These are phyloP conservation scores for Cyaniris semiargus DNA, from an alignment of 2,888 invertebrate genomes.

Conservation along the genomic window DNA sequence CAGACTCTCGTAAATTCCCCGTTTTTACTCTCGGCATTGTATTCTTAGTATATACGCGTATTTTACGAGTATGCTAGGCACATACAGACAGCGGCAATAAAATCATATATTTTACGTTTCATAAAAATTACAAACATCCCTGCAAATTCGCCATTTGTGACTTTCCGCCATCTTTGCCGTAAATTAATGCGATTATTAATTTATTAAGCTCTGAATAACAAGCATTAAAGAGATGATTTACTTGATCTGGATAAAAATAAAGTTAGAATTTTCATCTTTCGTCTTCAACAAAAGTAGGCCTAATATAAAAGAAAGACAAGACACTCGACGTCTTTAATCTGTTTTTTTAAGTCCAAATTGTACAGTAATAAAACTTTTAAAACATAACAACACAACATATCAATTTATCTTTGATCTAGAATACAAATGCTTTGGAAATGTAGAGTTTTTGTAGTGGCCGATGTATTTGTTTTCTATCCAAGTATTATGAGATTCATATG, in stretches of 20 bases:
- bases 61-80: neutral
- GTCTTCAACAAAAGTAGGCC: neutral
- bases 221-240: neutral
- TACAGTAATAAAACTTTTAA: too few relatives aligned
- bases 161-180: neutral
- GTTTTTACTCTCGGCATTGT: neutral
- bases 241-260: neutral
- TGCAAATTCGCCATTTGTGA: neutral
- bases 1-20: constrained; percentile 33
- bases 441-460: neutral
- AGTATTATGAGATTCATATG: constrained; percentile 4
- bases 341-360: neutral
- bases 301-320: neutral
- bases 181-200: neutral
- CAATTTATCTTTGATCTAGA: neutral
- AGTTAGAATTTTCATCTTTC: neutral
- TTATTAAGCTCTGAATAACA: neutral
- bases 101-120: constrained; percentile 5
- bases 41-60: neutral
- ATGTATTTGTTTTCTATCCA: constrained; percentile 4
- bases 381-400: too few relatives aligned
- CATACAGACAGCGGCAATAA: neutral
- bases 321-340: neutral
- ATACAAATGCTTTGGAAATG: neutral
- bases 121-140: constrained; percentile 1